A percentile compares a stretch with the other conserved stretches of the same genome.
These are phyloP conservation scores for Drosophila basisetae DNA, from an alignment of 2,888 invertebrate genomes.

Conservation along the genomic window DNA sequence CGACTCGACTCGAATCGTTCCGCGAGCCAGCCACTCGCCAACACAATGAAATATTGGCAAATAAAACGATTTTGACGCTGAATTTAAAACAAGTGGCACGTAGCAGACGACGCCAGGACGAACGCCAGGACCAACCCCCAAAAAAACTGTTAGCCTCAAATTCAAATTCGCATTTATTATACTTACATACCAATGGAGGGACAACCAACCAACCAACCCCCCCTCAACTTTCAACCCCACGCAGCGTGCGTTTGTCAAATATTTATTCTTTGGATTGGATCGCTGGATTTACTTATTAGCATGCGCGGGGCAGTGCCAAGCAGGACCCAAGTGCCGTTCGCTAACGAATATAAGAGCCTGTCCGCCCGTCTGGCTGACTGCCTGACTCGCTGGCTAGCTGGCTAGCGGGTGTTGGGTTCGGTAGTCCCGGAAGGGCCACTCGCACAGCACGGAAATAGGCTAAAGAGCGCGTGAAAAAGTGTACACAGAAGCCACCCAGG, in stretches of 20 bases:
- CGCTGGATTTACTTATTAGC: slow-evolving; percentile 82
- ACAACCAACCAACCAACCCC: not conserved
- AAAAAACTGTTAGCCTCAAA: slow-evolving; percentile 55
- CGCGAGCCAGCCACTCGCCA: slow-evolving; percentile 51
- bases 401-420: not conserved
- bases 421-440: slow-evolving; percentile 55
- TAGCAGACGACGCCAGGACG: slow-evolving; percentile 52
- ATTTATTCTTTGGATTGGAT: slow-evolving; percentile 82
- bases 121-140: slow-evolving; percentile 36
- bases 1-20: slow-evolving; percentile 26
- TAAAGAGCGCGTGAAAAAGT: slow-evolving; percentile 75
- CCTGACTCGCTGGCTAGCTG: not conserved
- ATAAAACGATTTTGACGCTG: slow-evolving; percentile 85
- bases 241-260: slow-evolving; percentile 79
- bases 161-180: slow-evolving; percentile 80
- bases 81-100: slow-evolving; percentile 84
- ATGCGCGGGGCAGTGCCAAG: slow-evolving; percentile 69
- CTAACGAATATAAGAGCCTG: slow-evolving; percentile 68
- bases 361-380: slow-evolving; percentile 19
- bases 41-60: slow-evolving; percentile 82
- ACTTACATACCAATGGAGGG: slow-evolving; percentile 69
- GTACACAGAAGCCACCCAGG: slow-evolving; percentile 40
- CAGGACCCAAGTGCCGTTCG: slow-evolving; percentile 42
- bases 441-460: slow-evolving; percentile 69
- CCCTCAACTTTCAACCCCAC: not conserved